Evolutionary conservation across 2,888 invertebrate genomes (phyloP).

Genomic region (Serripes groenlandicus): DNA sequence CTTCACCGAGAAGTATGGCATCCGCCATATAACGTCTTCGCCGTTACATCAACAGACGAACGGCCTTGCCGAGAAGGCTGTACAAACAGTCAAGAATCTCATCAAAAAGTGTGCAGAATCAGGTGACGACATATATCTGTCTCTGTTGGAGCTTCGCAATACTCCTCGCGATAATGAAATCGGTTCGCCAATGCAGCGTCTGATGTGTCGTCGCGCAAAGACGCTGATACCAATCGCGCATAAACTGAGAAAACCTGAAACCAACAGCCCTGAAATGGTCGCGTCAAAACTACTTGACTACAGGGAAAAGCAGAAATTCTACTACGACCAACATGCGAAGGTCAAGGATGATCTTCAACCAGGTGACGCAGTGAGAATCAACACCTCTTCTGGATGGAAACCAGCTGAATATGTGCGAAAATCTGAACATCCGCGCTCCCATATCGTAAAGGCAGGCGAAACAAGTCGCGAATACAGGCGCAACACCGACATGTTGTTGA

Average conservation of each 20-base stretch:
- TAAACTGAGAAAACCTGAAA: conserved; percentile 34
- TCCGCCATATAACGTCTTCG: conserved; percentile 44
- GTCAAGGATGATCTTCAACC: conserved; percentile 9
- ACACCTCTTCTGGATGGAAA: conserved; percentile 41
- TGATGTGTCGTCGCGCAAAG: conserved; percentile 54
- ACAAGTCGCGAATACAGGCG: conserved; percentile 25
- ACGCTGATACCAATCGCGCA: conserved; percentile 46
- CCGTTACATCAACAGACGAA: conserved; percentile 66
- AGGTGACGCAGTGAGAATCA: conserved; percentile 33
- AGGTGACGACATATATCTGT: conserved; percentile 35
- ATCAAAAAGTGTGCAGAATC: conserved; percentile 29
- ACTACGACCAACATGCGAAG: conserved; percentile 31
- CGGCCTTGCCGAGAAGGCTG: conserved; percentile 65
- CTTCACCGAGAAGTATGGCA: conserved; percentile 26
- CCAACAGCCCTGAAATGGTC: not conserved
- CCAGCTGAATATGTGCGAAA: conserved; percentile 25
- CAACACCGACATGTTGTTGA: conserved; percentile 33
- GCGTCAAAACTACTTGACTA: conserved; percentile 22
- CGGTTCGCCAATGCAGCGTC: conserved; percentile 58
- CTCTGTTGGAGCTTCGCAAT: conserved; percentile 19
- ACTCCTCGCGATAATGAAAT: conserved; percentile 33
- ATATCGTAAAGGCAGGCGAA: conserved; percentile 42
- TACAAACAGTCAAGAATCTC: conserved; percentile 57
- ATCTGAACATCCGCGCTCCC: conserved; percentile 29
- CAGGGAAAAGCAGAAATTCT: conserved; percentile 36